These are phyloP conservation scores for Neocrepidodera transversa DNA, from an alignment of 2,888 invertebrate species.

Conservation along the genomic window DNA sequence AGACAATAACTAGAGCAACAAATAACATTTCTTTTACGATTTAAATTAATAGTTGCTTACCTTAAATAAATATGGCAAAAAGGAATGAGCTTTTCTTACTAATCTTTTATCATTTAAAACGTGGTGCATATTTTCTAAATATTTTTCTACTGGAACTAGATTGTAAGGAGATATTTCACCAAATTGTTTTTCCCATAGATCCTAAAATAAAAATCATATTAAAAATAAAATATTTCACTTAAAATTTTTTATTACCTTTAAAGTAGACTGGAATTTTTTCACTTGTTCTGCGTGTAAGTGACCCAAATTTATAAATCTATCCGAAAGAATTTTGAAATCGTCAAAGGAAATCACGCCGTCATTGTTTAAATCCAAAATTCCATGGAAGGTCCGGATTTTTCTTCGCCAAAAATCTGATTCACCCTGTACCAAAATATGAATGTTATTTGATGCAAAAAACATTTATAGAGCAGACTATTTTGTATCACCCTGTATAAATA, in stretches of 20 bases:
- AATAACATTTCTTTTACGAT: too few species aligned
- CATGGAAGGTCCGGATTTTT: conserved; percentile 86
- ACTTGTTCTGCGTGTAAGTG: conserved; percentile 72
- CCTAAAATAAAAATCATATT: conserved; percentile 59
- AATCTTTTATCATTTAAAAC: conserved; percentile 78
- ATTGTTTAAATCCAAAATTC: conserved; percentile 83
- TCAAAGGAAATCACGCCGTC: conserved; percentile 85
- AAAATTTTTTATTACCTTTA: conserved; percentile 65
- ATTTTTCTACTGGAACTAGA: conserved; percentile 81
- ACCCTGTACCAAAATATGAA: conserved; percentile 57
- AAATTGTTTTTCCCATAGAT: conserved; percentile 84
- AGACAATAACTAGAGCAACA: too few species aligned
- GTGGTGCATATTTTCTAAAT: conserved; percentile 82
- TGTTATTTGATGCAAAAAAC: too few species aligned
- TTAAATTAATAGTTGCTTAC: conserved; percentile 60
- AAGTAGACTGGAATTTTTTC: conserved; percentile 73
- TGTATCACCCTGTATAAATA: too few species aligned
- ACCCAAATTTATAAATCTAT: conserved; percentile 78
- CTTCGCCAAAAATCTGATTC: conserved; percentile 78
- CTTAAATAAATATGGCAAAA: conserved; percentile 83
- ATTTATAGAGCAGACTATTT: too few species aligned
- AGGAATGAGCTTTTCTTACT: conserved; percentile 76
- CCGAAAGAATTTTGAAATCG: conserved; percentile 77
- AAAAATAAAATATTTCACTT: not conserved
- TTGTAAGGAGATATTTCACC: conserved; percentile 83